phyloP scores from a whole-genome alignment of 2,888 invertebrate species.

The Athrips mouffetella region DNA sequence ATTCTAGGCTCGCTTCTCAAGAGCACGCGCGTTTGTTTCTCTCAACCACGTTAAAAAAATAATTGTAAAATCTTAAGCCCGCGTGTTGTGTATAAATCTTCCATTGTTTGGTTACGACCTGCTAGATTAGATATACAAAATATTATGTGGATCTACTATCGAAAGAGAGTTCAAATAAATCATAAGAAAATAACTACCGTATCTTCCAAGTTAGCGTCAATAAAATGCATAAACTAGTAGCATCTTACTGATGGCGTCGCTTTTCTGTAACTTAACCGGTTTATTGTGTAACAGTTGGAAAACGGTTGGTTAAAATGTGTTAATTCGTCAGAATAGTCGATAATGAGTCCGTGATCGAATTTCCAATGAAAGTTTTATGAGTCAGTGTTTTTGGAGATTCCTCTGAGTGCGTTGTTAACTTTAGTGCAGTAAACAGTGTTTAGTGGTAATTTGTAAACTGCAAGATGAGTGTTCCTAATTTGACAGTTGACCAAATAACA shows the following conservation, averaged over 20 bases:
- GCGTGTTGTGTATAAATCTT: not conserved
- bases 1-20: constrained; percentile 56
- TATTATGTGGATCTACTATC: not conserved
- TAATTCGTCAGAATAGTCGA: constrained; percentile 51
- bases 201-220: constrained; percentile 32
- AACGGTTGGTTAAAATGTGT: constrained; percentile 38
- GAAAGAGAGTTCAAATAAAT: not conserved
- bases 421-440: constrained; percentile 32
- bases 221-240: constrained; percentile 32
- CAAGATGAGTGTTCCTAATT: constrained; percentile 72
- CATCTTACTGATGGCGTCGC: constrained; percentile 20
- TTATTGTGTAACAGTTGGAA: constrained; percentile 28
- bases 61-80: not conserved
- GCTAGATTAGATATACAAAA: not conserved
- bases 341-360: constrained; percentile 50
- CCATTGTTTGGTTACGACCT: constrained; percentile 23
- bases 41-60: constrained; percentile 28
- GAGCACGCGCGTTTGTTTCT: constrained; percentile 58
- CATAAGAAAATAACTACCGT: constrained; percentile 14
- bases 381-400: constrained; percentile 59
- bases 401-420: constrained; percentile 40
- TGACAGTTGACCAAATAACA: constrained; percentile 68
- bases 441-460: constrained; percentile 35
- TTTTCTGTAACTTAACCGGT: constrained; percentile 28
- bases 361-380: constrained; percentile 57